These are phyloP conservation scores for Temnothorax longispinosus DNA, from an alignment of 1,140 invertebrate species.

Conservation along the genomic window DNA sequence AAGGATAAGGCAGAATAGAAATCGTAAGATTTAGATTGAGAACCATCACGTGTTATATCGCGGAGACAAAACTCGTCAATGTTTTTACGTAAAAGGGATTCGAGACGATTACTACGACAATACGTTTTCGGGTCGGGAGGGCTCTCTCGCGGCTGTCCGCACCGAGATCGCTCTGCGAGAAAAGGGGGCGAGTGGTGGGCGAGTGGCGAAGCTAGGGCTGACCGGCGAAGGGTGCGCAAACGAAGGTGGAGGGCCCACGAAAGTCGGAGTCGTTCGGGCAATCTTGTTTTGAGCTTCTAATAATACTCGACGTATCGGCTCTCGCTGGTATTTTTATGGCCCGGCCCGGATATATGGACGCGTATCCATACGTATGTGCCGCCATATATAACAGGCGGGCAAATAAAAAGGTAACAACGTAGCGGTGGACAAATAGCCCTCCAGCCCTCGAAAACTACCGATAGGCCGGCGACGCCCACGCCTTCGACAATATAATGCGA, in stretches of 20 bases:
- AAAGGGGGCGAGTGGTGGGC: conserved; percentile 3
- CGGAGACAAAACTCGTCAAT: conserved; percentile 47
- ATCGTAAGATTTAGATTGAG: conserved; percentile 18
- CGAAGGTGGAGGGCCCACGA: conserved; percentile 50
- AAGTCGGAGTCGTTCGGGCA: conserved; percentile 56
- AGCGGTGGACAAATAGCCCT: conserved; percentile 59
- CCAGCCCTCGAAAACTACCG: conserved; percentile 35
- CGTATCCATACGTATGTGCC: conserved; percentile 45
- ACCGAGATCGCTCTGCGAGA: conserved; percentile 18
- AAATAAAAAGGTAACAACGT: conserved; percentile 63
- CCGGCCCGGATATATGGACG: conserved; percentile 41
- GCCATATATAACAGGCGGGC: conserved; percentile 50
- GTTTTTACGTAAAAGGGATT: conserved; percentile 57
- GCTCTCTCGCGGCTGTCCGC: conserved; percentile 10
- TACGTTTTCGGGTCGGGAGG: conserved; percentile 26
- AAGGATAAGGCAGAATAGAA: background rate
- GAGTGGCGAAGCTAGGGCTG: conserved; percentile 28
- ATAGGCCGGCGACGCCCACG: conserved; percentile 43
- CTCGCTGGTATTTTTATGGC: conserved; percentile 70
- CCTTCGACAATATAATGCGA: conserved; percentile 46
- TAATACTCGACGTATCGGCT: conserved; percentile 70
- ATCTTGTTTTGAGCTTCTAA: conserved; percentile 74
- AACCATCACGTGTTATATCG: conserved; percentile 27
- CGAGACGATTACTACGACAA: conserved; percentile 52
- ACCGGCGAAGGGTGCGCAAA: conserved; percentile 56